A percentile compares a stretch with the other conserved stretches of the same genome.
Evolutionary conservation across 1,140 invertebrate genomes (phyloP).

Genomic region (Drosophila orena): DNA sequence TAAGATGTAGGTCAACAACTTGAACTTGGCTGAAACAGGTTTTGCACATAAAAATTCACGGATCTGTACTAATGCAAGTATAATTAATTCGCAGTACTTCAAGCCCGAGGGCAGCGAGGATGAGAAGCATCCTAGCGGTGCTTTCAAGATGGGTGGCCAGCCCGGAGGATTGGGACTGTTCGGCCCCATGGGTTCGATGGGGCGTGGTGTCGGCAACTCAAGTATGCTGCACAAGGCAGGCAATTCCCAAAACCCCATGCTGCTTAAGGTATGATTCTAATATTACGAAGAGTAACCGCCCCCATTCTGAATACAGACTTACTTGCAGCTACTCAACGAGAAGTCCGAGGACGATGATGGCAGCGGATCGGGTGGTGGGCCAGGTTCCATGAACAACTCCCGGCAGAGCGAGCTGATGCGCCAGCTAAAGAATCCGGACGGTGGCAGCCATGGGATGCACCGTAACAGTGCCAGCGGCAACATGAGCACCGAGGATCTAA

Average conservation of each 20-base stretch:
- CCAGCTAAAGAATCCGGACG: constrained; percentile 90
- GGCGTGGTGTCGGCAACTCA: constrained; percentile 29
- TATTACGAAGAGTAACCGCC: rapidly evolving
- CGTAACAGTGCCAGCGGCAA: constrained; percentile 48
- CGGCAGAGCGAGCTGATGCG: constrained; percentile 91
- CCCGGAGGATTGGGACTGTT: constrained; percentile 53
- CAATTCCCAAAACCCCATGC: constrained; percentile 87
- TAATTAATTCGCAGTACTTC: constrained; percentile 58
- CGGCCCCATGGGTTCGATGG: constrained; percentile 44
- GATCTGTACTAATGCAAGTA: too few relatives aligned
- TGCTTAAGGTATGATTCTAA: constrained; percentile 87
- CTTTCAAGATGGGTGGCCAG: constrained; percentile 63
- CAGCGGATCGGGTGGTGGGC: constrained; percentile 61
- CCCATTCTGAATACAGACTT: not conserved
- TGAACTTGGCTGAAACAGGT: too few relatives aligned
- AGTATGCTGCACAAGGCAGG: constrained; percentile 65
- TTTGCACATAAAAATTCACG: too few relatives aligned
- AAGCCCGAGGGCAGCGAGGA: constrained; percentile 90
- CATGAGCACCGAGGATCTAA: constrained; percentile 83
- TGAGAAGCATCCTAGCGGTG: constrained; percentile 86
- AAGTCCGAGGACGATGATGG: constrained; percentile 92
- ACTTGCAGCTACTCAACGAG: constrained; percentile 92
- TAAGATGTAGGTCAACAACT: too few relatives aligned
- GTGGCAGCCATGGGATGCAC: constrained; percentile 87
- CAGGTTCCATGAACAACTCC: constrained; percentile 78